A percentile compares a stretch with the other conserved stretches of the same genome.
These are phyloP conservation scores for Pammene fasciana DNA, from an alignment of 2,888 invertebrate genomes.

Conservation along the genomic window DNA sequence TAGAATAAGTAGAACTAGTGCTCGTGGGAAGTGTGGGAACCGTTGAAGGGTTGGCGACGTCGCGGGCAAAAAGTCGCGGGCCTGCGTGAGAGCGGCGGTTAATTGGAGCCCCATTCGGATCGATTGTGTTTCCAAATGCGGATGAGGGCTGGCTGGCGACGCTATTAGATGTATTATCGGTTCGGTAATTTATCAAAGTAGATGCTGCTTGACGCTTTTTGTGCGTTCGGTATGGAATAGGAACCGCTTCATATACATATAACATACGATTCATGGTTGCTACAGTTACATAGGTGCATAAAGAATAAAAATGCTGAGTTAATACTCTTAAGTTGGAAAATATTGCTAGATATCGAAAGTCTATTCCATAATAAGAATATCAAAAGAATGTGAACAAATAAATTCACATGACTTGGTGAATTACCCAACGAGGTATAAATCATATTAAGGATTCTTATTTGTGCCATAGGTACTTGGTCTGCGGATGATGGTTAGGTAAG, in stretches of 20 bases:
- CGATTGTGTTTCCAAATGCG: conserved; percentile 29
- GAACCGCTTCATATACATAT: background rate
- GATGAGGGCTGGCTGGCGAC: conserved; percentile 21
- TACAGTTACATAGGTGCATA: no score
- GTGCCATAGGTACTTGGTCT: no score
- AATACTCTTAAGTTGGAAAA: no score
- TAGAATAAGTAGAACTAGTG: conserved; percentile 53
- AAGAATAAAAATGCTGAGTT: no score
- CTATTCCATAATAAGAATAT: no score
- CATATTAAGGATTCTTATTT: no score
- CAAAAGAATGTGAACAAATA: no score
- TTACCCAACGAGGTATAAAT: no score
- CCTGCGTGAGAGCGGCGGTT: conserved; percentile 29
- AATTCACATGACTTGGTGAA: no score
- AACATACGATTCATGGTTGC: background rate
- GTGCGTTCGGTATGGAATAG: background rate
- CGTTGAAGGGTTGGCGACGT: conserved; percentile 57
- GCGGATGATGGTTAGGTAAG: no score
- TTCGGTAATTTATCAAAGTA: conserved; percentile 13
- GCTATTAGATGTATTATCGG: conserved; percentile 24
- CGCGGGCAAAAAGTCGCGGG: conserved; percentile 49
- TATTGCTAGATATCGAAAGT: no score
- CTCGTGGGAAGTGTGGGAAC: conserved; percentile 71
- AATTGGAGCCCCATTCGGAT: conserved; percentile 29
- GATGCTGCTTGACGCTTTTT: conserved; percentile 9